These are phyloP conservation scores for Lacerta viridis DNA, from an alignment of 2,797 vertebrate species.

Conservation along the genomic window DNA sequence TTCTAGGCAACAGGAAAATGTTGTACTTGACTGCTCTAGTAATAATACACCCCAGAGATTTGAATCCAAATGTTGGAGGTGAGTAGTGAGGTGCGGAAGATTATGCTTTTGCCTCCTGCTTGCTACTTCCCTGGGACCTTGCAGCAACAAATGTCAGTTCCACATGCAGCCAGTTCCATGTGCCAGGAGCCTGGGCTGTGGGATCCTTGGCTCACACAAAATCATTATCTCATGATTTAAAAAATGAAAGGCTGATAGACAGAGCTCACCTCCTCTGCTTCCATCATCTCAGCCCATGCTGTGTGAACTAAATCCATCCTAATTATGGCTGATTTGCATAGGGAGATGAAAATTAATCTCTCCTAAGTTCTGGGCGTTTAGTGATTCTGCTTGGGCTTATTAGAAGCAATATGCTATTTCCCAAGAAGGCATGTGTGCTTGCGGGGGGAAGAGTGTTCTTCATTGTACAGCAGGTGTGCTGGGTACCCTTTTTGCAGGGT, in stretches of 20 bases:
- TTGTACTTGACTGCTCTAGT: too few species aligned
- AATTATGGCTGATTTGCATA: constrained; percentile 75
- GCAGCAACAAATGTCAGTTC: not conserved
- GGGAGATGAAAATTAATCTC: constrained; percentile 74
- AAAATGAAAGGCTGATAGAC: constrained; percentile 13
- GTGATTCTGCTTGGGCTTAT: constrained; percentile 42
- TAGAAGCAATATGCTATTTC: constrained; percentile 11
- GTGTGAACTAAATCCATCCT: constrained; percentile 77
- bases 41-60: not conserved
- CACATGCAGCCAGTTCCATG: accelerated
- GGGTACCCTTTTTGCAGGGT: not conserved
- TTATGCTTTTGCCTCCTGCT: not conserved
- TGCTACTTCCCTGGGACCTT: not conserved
- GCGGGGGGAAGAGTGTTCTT: not conserved
- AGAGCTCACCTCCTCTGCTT: not conserved
- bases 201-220: constrained; percentile 23
- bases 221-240: constrained; percentile 36
- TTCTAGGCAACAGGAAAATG: too few species aligned
- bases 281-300: constrained; percentile 66
- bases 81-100: too few species aligned
- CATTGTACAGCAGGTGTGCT: not conserved
- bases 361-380: constrained; percentile 62
- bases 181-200: not conserved
- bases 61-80: not conserved
- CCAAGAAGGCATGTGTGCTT: constrained; percentile 15